A percentile compares a stretch with the other conserved stretches of the same genome.
Evolutionary conservation across 2,888 invertebrate genomes (phyloP).

Genomic region (Archips crataeganus): DNA sequence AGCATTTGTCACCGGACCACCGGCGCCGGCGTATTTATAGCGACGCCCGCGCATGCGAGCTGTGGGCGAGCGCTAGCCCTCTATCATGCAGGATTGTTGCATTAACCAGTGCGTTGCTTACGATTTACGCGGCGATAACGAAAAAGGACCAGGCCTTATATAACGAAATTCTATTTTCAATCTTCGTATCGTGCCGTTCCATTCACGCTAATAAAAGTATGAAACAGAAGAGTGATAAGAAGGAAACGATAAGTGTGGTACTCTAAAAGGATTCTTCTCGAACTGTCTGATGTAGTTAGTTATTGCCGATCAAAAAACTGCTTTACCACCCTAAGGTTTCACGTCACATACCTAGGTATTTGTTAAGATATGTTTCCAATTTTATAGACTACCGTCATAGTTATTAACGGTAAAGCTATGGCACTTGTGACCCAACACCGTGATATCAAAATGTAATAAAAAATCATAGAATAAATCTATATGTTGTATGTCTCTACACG

Average conservation of each 20-base stretch:
- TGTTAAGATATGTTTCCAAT: neutral
- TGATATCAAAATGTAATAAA: neutral
- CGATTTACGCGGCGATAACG: slow-evolving; percentile 22
- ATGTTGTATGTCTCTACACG: too few species aligned
- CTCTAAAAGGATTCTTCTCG: neutral
- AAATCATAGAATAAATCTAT: too few species aligned
- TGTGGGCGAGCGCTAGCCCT: slow-evolving; percentile 68
- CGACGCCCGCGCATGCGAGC: slow-evolving; percentile 67
- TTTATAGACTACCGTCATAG: too few species aligned
- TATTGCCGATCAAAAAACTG: neutral
- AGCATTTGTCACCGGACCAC: slow-evolving; percentile 85
- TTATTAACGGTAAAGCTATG: neutral
- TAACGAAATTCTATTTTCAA: too few species aligned
- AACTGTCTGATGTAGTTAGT: neutral
- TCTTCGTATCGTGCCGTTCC: too few species aligned
- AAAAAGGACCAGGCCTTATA: slow-evolving; percentile 43
- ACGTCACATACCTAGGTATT: neutral
- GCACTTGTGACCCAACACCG: neutral
- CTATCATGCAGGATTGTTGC: slow-evolving; percentile 42
- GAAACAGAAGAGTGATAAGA: too few species aligned
- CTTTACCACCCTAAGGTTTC: neutral
- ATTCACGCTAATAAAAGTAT: too few species aligned
- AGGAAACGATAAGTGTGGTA: neutral
- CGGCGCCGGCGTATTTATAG: slow-evolving; percentile 83
- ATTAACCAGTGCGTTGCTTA: slow-evolving; percentile 34